Evolutionary conservation across 2,888 invertebrate genomes (phyloP).

Genomic region (Ichneumon xanthorius): DNA sequence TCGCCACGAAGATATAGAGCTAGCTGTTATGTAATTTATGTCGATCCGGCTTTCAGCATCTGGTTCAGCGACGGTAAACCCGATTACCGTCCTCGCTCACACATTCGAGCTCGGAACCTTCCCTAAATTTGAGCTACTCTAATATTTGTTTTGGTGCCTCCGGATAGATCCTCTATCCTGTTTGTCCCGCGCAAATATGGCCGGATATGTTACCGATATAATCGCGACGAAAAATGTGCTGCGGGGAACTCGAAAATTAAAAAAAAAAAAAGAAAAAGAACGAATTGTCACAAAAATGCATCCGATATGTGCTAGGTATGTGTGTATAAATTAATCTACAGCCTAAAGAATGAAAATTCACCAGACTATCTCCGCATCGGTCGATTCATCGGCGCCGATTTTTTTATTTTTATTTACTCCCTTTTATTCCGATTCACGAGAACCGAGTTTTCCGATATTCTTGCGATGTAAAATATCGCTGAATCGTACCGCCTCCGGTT

Average conservation of each 20-base stretch:
- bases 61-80: conserved; percentile 48
- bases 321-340: too few relatives aligned
- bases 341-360: background rate
- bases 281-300: conserved; percentile 40
- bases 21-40: conserved; percentile 9
- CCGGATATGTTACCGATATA: conserved; percentile 43
- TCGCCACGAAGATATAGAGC: background rate
- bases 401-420: background rate
- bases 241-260: background rate
- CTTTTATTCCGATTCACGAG: background rate
- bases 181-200: conserved; percentile 58
- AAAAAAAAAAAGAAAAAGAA: background rate
- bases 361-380: background rate
- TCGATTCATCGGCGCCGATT: background rate
- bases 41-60: conserved; percentile 21
- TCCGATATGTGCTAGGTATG: too few relatives aligned
- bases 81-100: conserved; percentile 56
- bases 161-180: conserved; percentile 52
- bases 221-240: conserved; percentile 46
- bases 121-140: conserved; percentile 61
- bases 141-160: conserved; percentile 56
- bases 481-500: background rate
- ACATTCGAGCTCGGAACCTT: conserved; percentile 54
- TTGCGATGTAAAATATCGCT: background rate
- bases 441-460: background rate